Base-by-base conservation (phyloP, 2,797 vertebrate genomes). In the Crenuchus spilurus region DNA sequence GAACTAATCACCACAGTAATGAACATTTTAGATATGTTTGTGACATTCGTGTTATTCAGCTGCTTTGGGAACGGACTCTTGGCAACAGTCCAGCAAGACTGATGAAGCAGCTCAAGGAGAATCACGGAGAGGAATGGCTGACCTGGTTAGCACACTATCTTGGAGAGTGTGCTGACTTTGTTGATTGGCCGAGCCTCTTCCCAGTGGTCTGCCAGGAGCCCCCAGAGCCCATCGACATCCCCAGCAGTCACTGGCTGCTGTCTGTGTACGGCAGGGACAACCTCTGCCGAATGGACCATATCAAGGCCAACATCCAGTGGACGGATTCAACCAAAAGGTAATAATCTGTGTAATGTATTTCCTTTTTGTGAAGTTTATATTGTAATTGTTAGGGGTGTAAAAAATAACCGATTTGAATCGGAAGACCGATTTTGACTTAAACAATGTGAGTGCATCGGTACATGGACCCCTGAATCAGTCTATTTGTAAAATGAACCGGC, bases 41-140 rank as follows among this genome's bases (percentile, higher is more conserved):
- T 28, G 22, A 54, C 11, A 28, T 28, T 2, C 10, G 13, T 30
- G 51, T 54, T 8, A 30, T 54, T 30, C 11, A 13, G 1, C 26
- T 54, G 51, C 51, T 54, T 14, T 3, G 51, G 26, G 60, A 80
- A 0, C 5, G 66, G 64, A 74, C 26, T 0, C 62, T 68, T 16
- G 66, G 58, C 22, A 78, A 72, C 55, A 71, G 77, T 11, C 67
- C 72, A 1, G 26, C 64, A 0, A 6, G 75, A 20, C 42, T 80
- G 16, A 39, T 24, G 0, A 70, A 41, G n/a, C 54, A 77, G 61
- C 58, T 77, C 11, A 65, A 20, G 35, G 72, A 75, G 52, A 74
- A 61, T 33, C 78, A 80, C 16, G 31, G 44, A 11, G 48, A 72
- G 55, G 73, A 76, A 7, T 70, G 46, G 74, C 48, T 80, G 11